A percentile compares a stretch with the other conserved stretches of the same genome.
Conservation (phyloP, 2,113 vertebrate species). For the Scartelaos histophorus region DNA sequence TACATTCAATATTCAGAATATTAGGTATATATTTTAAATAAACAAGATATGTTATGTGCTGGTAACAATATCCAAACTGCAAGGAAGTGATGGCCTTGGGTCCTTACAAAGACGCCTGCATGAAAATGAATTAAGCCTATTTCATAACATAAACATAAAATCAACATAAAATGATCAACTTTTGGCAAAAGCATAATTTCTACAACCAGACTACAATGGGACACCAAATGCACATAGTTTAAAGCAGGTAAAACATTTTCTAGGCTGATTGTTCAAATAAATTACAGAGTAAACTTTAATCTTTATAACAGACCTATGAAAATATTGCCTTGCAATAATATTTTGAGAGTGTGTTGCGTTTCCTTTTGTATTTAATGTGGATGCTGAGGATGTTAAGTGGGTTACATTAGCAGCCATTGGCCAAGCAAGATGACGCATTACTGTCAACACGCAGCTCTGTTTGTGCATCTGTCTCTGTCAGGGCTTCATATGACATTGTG, state of each 20-base stretch:
- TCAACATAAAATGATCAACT: too few species aligned
- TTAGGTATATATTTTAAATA: too few species aligned
- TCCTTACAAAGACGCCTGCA: too few species aligned
- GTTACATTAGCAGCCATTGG: background rate
- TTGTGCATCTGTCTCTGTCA: constrained; percentile 1
- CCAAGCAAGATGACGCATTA: background rate
- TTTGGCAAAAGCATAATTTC: too few species aligned
- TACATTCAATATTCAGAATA: too few species aligned
- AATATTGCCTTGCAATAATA: background rate
- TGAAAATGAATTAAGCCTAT: too few species aligned
- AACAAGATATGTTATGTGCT: too few species aligned
- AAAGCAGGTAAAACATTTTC: background rate
- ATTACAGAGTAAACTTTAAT: background rate
- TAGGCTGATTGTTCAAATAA: background rate
- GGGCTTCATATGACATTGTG: background rate
- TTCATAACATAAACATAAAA: too few species aligned
- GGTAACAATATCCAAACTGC: too few species aligned
- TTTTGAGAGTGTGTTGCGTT: background rate
- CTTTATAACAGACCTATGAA: background rate
- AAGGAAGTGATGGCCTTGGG: too few species aligned
- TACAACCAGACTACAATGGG: background rate
- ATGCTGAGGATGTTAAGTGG: background rate
- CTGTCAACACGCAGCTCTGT: constrained; percentile 7
- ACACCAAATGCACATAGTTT: background rate
- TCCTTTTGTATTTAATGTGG: background rate